Evolutionary conservation across 2,113 vertebrate species (phyloP).

Genomic region (Dipodomys ordii): DNA sequence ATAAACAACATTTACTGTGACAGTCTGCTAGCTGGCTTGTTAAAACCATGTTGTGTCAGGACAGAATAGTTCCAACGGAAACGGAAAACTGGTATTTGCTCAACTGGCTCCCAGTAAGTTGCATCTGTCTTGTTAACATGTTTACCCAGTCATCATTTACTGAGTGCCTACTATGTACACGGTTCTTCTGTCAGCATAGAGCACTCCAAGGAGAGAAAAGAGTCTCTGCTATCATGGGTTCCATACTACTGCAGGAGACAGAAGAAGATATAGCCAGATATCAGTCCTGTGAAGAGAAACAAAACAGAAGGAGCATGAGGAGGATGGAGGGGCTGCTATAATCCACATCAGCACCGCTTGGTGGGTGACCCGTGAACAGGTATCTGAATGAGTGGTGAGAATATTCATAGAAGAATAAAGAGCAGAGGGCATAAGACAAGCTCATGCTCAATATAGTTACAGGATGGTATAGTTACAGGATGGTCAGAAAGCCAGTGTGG

Average conservation of each 20-base stretch:
- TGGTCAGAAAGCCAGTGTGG: not conserved
- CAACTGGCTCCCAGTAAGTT: not conserved
- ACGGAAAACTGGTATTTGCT: not conserved
- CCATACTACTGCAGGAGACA: not conserved
- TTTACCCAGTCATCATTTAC: not conserved
- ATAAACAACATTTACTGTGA: slow-evolving; percentile 75
- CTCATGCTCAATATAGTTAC: not conserved
- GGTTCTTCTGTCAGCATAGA: not conserved
- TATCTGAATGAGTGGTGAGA: not conserved
- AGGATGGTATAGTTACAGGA: not conserved
- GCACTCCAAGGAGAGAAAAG: not conserved
- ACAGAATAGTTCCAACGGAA: not conserved
- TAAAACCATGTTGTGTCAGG: slow-evolving; percentile 42
- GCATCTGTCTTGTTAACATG: not conserved
- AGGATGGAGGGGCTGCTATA: not conserved
- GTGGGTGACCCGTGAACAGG: not conserved
- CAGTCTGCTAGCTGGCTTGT: slow-evolving; percentile 70
- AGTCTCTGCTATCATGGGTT: not conserved
- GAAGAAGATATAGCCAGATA: not conserved
- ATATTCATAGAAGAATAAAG: not conserved
- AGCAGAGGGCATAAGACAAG: not conserved
- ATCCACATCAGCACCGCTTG: not conserved
- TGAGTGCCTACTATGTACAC: not conserved
- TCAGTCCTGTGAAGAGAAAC: not conserved
- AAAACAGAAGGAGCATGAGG: not conserved